phyloP scores from a whole-genome alignment of 2,797 vertebrate species.

The Chrysolophus pictus region DNA sequence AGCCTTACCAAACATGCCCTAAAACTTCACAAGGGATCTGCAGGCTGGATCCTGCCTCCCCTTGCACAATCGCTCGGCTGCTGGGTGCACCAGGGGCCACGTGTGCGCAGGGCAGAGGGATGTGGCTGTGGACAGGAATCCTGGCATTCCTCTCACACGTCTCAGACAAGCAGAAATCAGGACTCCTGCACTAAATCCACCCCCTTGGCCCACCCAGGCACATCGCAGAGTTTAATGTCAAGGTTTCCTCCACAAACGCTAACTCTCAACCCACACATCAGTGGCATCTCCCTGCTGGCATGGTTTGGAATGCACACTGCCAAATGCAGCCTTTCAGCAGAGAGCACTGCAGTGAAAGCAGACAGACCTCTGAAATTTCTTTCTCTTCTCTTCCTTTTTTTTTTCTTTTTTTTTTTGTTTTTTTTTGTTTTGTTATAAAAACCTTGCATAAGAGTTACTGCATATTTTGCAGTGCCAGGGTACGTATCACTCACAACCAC shows the following conservation, averaged over 20 bases:
- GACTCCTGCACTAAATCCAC: not conserved
- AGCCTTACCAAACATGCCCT: not conserved
- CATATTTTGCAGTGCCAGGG: not conserved
- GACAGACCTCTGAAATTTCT: not conserved
- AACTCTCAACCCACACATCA: slow-evolving; percentile 17
- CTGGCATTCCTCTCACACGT: not conserved
- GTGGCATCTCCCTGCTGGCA: not conserved
- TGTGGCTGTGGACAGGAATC: not conserved
- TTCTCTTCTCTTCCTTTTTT: not conserved
- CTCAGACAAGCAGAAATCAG: not conserved
- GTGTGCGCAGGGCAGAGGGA: not conserved
- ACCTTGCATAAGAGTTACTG: not conserved
- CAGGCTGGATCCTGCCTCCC: not conserved
- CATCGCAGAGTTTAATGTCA: not conserved
- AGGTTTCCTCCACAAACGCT: not conserved
- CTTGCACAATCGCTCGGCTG: fast-evolving
- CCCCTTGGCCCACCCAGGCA: not conserved
- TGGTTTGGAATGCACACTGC: not conserved
- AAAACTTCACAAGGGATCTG: slow-evolving; percentile 30
- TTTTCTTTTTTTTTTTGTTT: not conserved
- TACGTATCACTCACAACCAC: not conserved
- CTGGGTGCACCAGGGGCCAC: not conserved
- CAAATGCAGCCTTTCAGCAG: not conserved
- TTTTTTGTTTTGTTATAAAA: not conserved
- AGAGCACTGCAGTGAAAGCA: not conserved